These are phyloP conservation scores for Seira musarum DNA, from an alignment of 2,888 invertebrate species.

Conservation along the genomic window DNA sequence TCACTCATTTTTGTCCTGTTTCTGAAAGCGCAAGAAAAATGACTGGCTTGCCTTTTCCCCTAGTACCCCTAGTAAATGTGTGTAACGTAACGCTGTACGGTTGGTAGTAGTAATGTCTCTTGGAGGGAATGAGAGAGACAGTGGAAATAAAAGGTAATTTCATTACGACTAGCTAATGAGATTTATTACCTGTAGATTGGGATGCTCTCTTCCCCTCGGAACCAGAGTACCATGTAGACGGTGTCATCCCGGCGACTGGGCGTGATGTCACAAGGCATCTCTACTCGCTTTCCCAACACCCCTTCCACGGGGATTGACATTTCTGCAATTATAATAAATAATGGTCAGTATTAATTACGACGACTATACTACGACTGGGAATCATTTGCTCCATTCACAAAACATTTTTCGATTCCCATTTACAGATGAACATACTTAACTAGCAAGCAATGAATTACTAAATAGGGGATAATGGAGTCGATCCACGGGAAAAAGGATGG, in stretches of 20 bases:
- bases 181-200: conserved; percentile 70
- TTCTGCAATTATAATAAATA: conserved; percentile 63
- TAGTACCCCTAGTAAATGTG: neutral
- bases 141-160: conserved; percentile 57
- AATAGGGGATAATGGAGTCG: neutral
- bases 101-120: neutral
- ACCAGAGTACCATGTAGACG: conserved; percentile 92
- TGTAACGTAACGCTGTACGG: neutral
- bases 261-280: conserved; percentile 89
- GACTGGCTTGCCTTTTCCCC: conserved; percentile 15
- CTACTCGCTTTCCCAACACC: conserved; percentile 85
- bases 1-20: neutral
- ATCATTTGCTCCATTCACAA: neutral
- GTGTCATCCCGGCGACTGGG: conserved; percentile 85
- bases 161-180: conserved; percentile 57
- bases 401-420: neutral
- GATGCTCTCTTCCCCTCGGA: conserved; percentile 72
- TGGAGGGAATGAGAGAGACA: conserved; percentile 6
- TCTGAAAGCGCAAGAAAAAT: neutral
- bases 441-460: conserved; percentile 1
- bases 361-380: neutral
- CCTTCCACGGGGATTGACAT: conserved; percentile 77
- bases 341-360: conserved; percentile 57
- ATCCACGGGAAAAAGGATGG: neutral
- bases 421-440: neutral